A percentile compares a stretch with the other conserved stretches of the same genome.
Conservation (phyloP, 1,140 invertebrate genomes). For the Drosophila albomicans region DNA sequence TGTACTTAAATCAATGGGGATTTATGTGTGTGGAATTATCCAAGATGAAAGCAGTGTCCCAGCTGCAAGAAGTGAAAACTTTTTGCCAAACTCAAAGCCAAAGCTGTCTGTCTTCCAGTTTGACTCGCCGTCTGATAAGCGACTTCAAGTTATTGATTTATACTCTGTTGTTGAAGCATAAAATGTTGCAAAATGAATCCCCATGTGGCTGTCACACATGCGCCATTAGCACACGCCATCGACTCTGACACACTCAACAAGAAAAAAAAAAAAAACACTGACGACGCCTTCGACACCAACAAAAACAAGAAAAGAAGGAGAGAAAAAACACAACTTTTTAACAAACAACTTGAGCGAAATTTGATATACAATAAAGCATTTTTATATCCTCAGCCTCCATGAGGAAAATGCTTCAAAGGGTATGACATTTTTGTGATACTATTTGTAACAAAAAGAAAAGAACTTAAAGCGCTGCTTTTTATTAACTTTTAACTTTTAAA, state of each 20-base stretch:
- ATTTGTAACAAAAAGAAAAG: neutral
- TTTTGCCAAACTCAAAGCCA: neutral
- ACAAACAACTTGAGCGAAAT: slow-evolving; percentile 58
- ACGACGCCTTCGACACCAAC: slow-evolving; percentile 14
- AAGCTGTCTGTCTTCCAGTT: slow-evolving; percentile 8
- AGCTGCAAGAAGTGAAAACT: slow-evolving; percentile 45
- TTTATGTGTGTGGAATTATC: neutral
- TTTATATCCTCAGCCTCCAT: neutral
- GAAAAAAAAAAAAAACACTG: neutral
- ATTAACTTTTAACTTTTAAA: neutral
- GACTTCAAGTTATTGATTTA: slow-evolving; percentile 72
- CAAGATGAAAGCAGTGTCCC: slow-evolving; percentile 1
- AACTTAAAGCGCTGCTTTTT: slow-evolving; percentile 2
- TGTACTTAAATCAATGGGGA: slow-evolving; percentile 5
- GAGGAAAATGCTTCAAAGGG: neutral
- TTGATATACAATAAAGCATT: slow-evolving; percentile 57
- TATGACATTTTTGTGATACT: slow-evolving; percentile 12
- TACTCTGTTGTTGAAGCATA: slow-evolving; percentile 50
- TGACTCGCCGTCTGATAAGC: slow-evolving; percentile 15
- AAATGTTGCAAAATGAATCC: slow-evolving; percentile 60
- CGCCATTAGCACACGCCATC: slow-evolving; percentile 67
- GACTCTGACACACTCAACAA: neutral
- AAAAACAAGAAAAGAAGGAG: neutral
- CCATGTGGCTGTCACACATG: slow-evolving; percentile 71
- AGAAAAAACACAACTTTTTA: slow-evolving; percentile 38